These are phyloP conservation scores for Diacarnus erythraeanus DNA, from an alignment of 37 sponge, comb jelly and placozoan species.

Conservation along the genomic window DNA sequence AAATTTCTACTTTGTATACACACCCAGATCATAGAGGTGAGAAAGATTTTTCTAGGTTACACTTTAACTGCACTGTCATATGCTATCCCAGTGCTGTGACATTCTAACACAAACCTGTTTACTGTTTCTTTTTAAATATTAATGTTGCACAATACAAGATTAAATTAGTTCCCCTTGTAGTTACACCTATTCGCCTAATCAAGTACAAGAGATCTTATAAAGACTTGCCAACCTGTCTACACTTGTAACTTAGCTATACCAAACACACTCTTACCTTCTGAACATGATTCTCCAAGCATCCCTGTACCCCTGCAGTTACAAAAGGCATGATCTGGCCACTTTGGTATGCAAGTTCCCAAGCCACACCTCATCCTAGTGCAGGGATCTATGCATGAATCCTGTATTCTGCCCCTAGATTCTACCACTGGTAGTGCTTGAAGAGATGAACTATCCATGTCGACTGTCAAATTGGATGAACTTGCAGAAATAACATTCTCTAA, in stretches of 20 bases:
- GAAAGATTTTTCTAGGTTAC: too few relatives aligned
- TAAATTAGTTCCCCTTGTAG: too few relatives aligned
- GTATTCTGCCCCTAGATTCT: neutral
- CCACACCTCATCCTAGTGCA: conserved; percentile 13
- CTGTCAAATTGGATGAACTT: neutral
- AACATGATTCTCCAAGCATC: conserved; percentile 15
- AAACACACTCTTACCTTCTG: conserved; percentile 27
- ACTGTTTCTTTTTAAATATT: too few relatives aligned
- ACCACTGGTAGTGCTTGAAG: neutral
- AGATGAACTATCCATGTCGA: neutral
- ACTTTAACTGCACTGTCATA: too few relatives aligned
- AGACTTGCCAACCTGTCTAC: too few relatives aligned
- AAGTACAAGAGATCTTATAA: neutral
- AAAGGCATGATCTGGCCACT: neutral
- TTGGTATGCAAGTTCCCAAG: conserved; percentile 3
- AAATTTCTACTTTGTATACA: too few relatives aligned
- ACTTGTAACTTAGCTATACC: too few relatives aligned
- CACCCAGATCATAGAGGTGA: too few relatives aligned
- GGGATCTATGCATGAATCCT: conserved; percentile 14
- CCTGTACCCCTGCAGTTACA: conserved; percentile 22
- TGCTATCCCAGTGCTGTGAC: too few relatives aligned
- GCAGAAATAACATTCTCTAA: neutral
- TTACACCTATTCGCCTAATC: too few relatives aligned
- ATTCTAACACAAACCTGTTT: too few relatives aligned
- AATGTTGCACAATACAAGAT: too few relatives aligned